A percentile compares a stretch with the other conserved stretches of the same genome.
Evolutionary conservation across 2,113 vertebrate genomes (phyloP).

Genomic region (Elaphurus davidianus): DNA sequence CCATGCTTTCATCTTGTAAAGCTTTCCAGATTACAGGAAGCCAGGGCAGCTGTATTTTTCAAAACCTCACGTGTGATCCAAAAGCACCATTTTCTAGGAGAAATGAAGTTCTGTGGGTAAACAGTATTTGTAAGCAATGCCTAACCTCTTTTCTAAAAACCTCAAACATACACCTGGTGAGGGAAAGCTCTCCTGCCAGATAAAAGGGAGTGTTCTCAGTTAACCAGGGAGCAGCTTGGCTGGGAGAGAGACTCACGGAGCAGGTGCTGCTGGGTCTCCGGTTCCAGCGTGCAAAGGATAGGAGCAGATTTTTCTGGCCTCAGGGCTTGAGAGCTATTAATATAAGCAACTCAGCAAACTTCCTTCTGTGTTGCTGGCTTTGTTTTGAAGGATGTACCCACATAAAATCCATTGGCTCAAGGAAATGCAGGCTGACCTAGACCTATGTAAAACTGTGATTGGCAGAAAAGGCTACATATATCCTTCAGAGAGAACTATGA

Average conservation of each 20-base stretch:
- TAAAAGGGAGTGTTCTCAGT: slow-evolving; percentile 18
- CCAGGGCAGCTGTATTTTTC: slow-evolving; percentile 56
- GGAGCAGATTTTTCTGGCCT: neutral
- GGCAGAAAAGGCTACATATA: neutral
- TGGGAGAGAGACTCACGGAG: neutral
- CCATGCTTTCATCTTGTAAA: slow-evolving; percentile 66
- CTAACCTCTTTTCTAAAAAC: slow-evolving; percentile 19
- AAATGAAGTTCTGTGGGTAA: slow-evolving; percentile 18
- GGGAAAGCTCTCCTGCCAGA: neutral
- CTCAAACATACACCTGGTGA: slow-evolving; percentile 40
- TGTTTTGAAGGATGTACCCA: neutral
- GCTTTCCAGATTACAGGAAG: slow-evolving; percentile 69
- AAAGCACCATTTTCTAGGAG: slow-evolving; percentile 50
- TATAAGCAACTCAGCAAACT: neutral
- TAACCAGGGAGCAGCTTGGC: slow-evolving; percentile 6
- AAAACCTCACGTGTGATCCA: slow-evolving; percentile 34
- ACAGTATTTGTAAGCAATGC: slow-evolving; percentile 51
- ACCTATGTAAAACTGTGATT: neutral
- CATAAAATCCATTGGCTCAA: neutral
- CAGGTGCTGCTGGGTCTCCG: neutral
- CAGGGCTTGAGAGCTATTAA: neutral
- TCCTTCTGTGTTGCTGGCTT: neutral
- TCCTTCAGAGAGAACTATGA: neutral
- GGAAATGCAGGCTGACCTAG: neutral
- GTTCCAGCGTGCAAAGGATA: neutral